Conservation (phyloP, 92 coral and sea anemone genomes). For the Scolanthus callimorphus region DNA sequence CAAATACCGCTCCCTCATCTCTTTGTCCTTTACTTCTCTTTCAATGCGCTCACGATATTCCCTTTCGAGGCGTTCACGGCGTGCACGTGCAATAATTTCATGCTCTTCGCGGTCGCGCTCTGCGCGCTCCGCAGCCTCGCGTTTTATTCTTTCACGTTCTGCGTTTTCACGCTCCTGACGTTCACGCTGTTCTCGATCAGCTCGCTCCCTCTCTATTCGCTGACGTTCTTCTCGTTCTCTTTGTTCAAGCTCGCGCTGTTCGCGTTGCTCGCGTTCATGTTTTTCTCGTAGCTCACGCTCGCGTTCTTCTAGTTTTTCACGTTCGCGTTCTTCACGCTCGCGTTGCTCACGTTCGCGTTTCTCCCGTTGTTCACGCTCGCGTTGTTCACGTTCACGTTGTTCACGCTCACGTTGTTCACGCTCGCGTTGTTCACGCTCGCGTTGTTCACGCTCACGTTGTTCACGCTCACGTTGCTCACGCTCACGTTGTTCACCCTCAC, state of each 20-base stretch:
- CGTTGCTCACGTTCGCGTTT: constrained; percentile 48
- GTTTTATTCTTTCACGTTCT: constrained; percentile 32
- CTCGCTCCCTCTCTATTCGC: constrained; percentile 49
- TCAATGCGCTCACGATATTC: constrained; percentile 47
- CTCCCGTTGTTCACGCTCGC: constrained; percentile 36
- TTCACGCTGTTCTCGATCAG: constrained; percentile 44
- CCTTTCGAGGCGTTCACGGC: constrained; percentile 26
- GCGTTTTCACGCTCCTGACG: constrained; percentile 34
- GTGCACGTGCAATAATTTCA: constrained; percentile 38
- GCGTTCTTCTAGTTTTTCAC: constrained; percentile 56
- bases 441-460: constrained; percentile 37
- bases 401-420: constrained; percentile 41
- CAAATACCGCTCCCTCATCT: constrained; percentile 36
- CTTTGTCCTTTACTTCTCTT: constrained; percentile 39
- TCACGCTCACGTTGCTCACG: constrained; percentile 38
- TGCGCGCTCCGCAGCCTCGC: constrained; percentile 31
- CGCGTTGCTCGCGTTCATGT: constrained; percentile 30
- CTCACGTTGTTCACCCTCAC: constrained; percentile 39
- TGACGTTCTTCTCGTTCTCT: constrained; percentile 51
- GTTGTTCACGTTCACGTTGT: constrained; percentile 36
- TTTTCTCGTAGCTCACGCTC: constrained; percentile 36
- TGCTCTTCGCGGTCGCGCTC: constrained; percentile 29
- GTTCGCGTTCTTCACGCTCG: constrained; percentile 46
- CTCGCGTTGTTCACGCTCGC: constrained; percentile 16
- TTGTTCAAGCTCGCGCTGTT: constrained; percentile 28